Evolutionary conservation across 2,797 vertebrate species (phyloP).

Genomic region (Chelonia mydas): DNA sequence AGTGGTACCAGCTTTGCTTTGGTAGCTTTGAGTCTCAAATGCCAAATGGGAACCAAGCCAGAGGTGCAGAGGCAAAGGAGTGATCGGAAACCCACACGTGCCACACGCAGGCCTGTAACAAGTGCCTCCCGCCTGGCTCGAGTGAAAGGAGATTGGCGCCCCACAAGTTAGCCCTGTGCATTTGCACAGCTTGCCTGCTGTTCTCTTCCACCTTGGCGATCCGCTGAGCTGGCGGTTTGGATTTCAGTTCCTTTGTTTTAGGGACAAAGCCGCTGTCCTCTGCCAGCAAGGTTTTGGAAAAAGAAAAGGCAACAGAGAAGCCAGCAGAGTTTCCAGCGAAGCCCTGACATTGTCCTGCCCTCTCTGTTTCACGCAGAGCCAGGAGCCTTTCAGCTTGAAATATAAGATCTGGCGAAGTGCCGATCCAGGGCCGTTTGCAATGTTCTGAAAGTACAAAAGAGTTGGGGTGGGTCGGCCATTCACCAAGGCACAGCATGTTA

Average conservation of each 20-base stretch:
- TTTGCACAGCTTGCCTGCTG: not conserved
- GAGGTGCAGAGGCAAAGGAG: not conserved
- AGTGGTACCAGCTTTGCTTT: too few species aligned
- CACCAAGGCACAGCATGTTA: not conserved
- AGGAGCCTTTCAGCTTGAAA: not conserved
- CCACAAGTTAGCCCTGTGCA: not conserved
- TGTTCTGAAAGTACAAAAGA: not conserved
- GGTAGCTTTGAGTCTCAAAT: not conserved
- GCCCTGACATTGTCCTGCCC: not conserved
- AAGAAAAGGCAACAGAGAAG: not conserved
- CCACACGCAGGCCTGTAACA: too few species aligned
- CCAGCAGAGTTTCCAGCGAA: not conserved
- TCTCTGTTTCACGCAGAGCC: not conserved
- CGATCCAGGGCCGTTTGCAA: not conserved
- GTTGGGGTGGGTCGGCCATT: not conserved
- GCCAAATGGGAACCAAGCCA: not conserved
- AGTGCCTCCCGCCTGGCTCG: not conserved
- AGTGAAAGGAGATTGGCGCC: not conserved
- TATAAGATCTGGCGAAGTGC: not conserved
- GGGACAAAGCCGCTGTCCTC: not conserved
- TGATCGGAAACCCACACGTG: not conserved
- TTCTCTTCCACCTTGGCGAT: not conserved
- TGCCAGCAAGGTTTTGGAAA: not conserved
- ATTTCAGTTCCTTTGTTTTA: not conserved
- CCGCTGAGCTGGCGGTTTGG: not conserved